phyloP scores from a whole-genome alignment of 2,113 vertebrate genomes.

The Silurus glanis region DNA sequence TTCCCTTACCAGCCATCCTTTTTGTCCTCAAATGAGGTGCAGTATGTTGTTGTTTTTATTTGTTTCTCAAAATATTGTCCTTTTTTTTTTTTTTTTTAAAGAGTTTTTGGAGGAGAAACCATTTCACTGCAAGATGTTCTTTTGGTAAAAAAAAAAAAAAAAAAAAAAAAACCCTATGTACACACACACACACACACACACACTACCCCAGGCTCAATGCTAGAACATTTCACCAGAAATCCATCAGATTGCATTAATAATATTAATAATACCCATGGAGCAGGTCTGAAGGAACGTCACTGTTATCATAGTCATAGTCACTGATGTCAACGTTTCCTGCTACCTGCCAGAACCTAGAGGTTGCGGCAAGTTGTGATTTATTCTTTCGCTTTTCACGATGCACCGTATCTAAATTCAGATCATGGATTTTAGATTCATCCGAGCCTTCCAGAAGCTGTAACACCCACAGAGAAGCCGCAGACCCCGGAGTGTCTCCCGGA shows the following conservation, averaged over 20 bases:
- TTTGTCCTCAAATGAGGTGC: constrained; percentile 79
- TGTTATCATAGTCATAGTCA: background rate
- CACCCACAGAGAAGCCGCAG: constrained; percentile 40
- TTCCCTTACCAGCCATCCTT: constrained; percentile 73
- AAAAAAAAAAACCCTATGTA: too few species aligned
- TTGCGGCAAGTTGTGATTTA: constrained; percentile 1
- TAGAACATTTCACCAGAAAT: constrained; percentile 5
- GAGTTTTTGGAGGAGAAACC: background rate
- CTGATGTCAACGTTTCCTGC: background rate
- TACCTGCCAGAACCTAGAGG: background rate
- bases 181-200: background rate
- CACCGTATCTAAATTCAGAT: constrained; percentile 10
- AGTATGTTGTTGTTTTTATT: background rate
- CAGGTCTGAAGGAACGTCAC: background rate
- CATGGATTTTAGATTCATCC: constrained; percentile 36
- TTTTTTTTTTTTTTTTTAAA: background rate
- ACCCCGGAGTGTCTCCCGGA: constrained; percentile 45
- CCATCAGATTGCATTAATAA: background rate
- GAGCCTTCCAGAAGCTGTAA: background rate
- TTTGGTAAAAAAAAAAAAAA: too few species aligned
- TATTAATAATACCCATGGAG: background rate
- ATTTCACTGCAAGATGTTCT: background rate
- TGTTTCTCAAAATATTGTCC: background rate
- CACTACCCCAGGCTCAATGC: background rate
- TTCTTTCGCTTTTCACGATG: background rate